Evolutionary conservation across 2,797 vertebrate species (phyloP), one percentile per base, ranked within the genome.

Genomic region (Lerista edwardsae): DNA sequence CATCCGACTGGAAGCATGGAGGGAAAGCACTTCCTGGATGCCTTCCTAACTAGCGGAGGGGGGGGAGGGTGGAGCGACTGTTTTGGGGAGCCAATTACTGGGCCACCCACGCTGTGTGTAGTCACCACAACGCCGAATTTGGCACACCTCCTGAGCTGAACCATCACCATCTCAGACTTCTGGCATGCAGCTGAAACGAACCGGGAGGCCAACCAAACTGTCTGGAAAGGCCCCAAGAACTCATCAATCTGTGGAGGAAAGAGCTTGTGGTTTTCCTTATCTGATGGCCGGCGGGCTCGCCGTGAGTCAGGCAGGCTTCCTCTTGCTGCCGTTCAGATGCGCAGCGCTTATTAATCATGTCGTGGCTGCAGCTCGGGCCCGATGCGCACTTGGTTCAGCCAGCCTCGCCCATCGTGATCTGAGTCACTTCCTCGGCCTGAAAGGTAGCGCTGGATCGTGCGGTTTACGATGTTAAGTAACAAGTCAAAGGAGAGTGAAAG

Each of bases 361-460:
- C 15, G n/a, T n/a, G 44, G 36, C 44, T 41, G 64, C 10, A 15
- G 3, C 36, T 2, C 4, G 7, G 47, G 12, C 47, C 51, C 9
- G 23, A 23, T 29, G 27, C 25, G 17, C 61, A 27, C 25, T n/a
- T 57, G 6, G 23, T 44, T 73, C n/a, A 65, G 36, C 12, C 68
- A n/a, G 9, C 36, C 61, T 51, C 59, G 31, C 27, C 41, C 27
- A 65, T 31, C 14, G 8, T 19, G 8, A 39, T 39, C 29, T 59
- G 71, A 85, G 27, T 85, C 71, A 80, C 71, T 41, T 85, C 71
- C 71, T 4, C 47, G 59, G 39, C 71, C 64, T 74, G 71, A 79
- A 79, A 85, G 61, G 61, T 12, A 31, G 47, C 64, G 55, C 9
- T n/a, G 2, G n/a, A 31, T 65, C 29, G 4, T 64, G 12, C n/a